phyloP scores from a whole-genome alignment of 30 jellyfish, hydroid and myxozoan genomes.

The Phacellophora camtschatica region DNA sequence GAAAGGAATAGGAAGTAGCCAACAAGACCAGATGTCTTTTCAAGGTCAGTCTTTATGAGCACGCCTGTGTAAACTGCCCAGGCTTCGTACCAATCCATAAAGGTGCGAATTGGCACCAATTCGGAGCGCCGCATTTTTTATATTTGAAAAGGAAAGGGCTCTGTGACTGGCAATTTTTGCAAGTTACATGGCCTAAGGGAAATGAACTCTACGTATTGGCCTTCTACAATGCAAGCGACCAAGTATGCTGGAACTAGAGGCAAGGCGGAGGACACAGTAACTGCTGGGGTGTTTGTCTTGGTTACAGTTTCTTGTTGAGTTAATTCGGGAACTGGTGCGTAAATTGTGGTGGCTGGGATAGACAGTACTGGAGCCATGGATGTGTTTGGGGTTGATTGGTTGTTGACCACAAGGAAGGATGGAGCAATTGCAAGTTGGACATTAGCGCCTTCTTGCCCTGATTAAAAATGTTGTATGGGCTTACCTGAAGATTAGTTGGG shows the following conservation, averaged over 20 bases:
- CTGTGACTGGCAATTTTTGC: background rate
- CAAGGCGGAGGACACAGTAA: conserved; percentile 4
- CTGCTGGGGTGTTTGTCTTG: background rate
- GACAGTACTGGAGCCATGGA: too few relatives aligned
- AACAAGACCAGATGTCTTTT: too few relatives aligned
- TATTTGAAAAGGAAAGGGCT: background rate
- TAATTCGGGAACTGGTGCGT: too few relatives aligned
- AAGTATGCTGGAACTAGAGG: conserved; percentile 7
- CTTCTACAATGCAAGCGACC: background rate
- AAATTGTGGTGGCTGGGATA: too few relatives aligned
- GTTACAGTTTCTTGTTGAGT: too few relatives aligned
- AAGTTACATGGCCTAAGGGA: background rate
- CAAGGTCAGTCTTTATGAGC: too few relatives aligned
- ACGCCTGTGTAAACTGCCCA: background rate
- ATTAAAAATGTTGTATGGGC: background rate
- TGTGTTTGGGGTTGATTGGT: too few relatives aligned
- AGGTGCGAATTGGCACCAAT: background rate
- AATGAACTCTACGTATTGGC: background rate
- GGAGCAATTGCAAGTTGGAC: background rate
- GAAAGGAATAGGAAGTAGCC: too few relatives aligned
- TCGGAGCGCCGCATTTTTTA: background rate
- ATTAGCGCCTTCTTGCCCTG: background rate
- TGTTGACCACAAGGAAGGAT: background rate
- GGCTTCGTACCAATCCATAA: background rate
- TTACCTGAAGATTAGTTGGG: background rate